Conservation (phyloP, 2,888 invertebrate genomes). For the Stenurella melanura region DNA sequence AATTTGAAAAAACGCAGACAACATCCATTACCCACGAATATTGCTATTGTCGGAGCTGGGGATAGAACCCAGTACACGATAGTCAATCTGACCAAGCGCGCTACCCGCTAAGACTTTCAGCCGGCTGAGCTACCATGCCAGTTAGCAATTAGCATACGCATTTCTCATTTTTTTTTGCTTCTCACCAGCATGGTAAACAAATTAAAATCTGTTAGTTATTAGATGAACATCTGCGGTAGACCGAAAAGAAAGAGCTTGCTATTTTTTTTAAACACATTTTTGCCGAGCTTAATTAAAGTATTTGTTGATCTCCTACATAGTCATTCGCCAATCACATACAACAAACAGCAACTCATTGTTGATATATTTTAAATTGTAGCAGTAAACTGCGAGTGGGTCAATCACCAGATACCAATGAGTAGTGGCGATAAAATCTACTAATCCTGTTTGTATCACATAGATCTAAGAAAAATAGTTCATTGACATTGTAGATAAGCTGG, state of each 20-base stretch:
- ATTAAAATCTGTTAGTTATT: not conserved
- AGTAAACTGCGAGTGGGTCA: not conserved
- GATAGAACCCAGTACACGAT: no score
- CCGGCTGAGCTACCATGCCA: no score
- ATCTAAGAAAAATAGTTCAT: not conserved
- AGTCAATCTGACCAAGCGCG: no score
- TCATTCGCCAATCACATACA: not conserved
- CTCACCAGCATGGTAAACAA: not conserved
- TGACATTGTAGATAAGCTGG: conserved; percentile 2
- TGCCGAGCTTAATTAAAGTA: not conserved
- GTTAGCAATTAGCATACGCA: no score
- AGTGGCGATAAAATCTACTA: not conserved
- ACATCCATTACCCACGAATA: no score
- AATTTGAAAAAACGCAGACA: no score
- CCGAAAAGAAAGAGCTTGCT: not conserved
- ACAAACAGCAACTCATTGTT: not conserved
- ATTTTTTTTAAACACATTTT: not conserved
- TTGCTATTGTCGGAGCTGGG: no score
- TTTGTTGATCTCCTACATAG: not conserved
- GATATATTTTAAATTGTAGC: conserved; percentile 7
- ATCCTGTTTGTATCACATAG: not conserved
- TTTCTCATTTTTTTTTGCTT: not conserved
- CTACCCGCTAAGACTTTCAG: no score
- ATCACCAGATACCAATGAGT: not conserved
- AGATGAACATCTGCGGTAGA: not conserved